Evolutionary conservation across 1,140 invertebrate species (phyloP).

Genomic region (Drosophila sturtevanti): DNA sequence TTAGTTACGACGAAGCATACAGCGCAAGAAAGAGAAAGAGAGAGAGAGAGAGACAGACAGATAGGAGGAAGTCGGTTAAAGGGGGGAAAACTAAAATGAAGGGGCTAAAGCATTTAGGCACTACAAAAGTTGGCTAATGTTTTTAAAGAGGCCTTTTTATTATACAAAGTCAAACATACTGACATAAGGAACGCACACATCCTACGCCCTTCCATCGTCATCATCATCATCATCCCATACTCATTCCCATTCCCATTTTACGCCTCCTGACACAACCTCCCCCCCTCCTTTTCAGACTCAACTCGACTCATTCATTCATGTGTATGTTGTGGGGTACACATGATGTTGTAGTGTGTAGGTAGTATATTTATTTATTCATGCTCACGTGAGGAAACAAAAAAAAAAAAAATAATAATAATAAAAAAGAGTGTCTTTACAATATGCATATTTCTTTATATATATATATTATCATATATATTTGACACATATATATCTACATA

Average conservation of each 20-base stretch:
- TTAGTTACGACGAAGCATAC: constrained; percentile 35
- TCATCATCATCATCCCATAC: neutral
- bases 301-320: constrained; percentile 8
- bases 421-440: neutral
- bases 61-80: neutral
- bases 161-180: constrained; percentile 81
- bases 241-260: no score
- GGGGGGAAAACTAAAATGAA: neutral
- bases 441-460: constrained; percentile 16
- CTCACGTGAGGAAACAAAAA: constrained; percentile 4
- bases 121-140: constrained; percentile 81
- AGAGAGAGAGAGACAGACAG: constrained; percentile 12
- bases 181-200: constrained; percentile 42
- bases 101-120: constrained; percentile 56
- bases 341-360: constrained; percentile 1
- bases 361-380: constrained; percentile 7
- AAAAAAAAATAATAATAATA: neutral
- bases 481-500: constrained; percentile 1
- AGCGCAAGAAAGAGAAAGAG: neutral
- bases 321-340: neutral
- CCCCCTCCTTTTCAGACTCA: neutral
- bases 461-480: constrained; percentile 9
- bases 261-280: no score
- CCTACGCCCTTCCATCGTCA: constrained; percentile 11
- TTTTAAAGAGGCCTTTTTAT: constrained; percentile 81